A percentile compares a stretch with the other conserved stretches of the same genome.
Conservation (phyloP, 1,140 invertebrate genomes). For the Danaus melanippus region DNA sequence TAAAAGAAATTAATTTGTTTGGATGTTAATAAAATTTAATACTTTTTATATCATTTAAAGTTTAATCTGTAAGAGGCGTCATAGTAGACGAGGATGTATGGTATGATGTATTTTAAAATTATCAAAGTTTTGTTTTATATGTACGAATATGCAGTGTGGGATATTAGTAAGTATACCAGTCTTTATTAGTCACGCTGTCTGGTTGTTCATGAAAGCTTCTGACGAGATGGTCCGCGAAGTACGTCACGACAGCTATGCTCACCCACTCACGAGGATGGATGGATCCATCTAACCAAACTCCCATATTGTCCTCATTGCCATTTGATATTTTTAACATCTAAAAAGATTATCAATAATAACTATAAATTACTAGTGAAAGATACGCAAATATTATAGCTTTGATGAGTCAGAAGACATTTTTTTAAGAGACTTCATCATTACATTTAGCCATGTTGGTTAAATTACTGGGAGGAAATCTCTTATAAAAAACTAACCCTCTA, state of each 20-base stretch:
- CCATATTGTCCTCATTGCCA: conserved; percentile 33
- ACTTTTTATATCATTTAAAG: no score
- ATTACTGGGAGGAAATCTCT: neutral
- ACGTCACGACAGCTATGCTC: conserved; percentile 76
- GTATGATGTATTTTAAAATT: no score
- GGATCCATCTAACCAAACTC: conserved; percentile 69
- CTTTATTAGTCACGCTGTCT: conserved; percentile 42
- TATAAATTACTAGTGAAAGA: neutral
- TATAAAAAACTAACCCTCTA: no score
- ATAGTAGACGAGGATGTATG: no score
- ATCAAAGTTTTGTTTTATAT: neutral
- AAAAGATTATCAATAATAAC: conserved; percentile 8
- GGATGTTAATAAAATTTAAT: no score
- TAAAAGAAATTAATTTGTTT: no score
- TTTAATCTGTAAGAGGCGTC: no score
- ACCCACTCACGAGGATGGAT: conserved; percentile 83
- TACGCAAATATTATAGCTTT: no score
- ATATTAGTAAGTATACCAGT: conserved; percentile 36
- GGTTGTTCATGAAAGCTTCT: conserved; percentile 47
- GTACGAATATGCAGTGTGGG: neutral
- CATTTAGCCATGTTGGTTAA: neutral
- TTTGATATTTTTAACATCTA: conserved; percentile 71
- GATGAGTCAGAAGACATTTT: neutral
- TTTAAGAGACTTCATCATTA: neutral
- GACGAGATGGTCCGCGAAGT: conserved; percentile 74